These are phyloP conservation scores for Merops nubicus DNA, from an alignment of 2,113 vertebrate genomes.

Conservation along the genomic window DNA sequence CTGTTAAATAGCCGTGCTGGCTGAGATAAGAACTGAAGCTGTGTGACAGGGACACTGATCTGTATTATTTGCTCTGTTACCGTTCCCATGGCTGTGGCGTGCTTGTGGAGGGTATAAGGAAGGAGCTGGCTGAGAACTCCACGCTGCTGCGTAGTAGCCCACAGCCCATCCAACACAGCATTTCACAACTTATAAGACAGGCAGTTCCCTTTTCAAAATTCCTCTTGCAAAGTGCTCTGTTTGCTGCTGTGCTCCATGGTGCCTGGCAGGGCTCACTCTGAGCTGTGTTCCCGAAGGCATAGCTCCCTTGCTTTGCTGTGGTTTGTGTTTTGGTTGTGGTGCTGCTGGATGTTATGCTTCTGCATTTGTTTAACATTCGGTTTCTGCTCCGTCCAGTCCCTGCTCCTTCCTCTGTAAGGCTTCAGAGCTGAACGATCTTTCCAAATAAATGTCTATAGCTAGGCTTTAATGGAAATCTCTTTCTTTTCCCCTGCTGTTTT, in stretches of 20 bases:
- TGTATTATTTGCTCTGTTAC: not conserved
- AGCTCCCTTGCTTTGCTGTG: not conserved
- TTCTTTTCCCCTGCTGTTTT: not conserved
- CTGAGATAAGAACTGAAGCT: not conserved
- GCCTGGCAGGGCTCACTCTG: not conserved
- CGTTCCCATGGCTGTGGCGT: fast-evolving
- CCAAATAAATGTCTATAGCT: not conserved
- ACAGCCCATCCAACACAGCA: not conserved
- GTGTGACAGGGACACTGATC: not conserved
- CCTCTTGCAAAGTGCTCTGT: not conserved
- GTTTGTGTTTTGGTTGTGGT: not conserved
- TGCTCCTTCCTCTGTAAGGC: not conserved
- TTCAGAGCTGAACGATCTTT: not conserved
- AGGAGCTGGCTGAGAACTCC: not conserved
- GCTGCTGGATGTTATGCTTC: not conserved
- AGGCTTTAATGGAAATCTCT: not conserved
- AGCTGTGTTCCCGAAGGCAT: not conserved
- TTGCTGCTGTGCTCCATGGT: not conserved
- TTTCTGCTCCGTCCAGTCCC: not conserved
- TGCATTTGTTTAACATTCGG: not conserved
- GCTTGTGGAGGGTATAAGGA: not conserved
- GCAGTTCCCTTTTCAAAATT: not conserved
- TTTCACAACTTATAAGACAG: not conserved
- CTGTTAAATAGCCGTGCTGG: not conserved
- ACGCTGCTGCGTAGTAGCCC: constrained; percentile 1